Base-by-base conservation (phyloP, 2,113 vertebrate genomes). In the Falco punctatus region DNA sequence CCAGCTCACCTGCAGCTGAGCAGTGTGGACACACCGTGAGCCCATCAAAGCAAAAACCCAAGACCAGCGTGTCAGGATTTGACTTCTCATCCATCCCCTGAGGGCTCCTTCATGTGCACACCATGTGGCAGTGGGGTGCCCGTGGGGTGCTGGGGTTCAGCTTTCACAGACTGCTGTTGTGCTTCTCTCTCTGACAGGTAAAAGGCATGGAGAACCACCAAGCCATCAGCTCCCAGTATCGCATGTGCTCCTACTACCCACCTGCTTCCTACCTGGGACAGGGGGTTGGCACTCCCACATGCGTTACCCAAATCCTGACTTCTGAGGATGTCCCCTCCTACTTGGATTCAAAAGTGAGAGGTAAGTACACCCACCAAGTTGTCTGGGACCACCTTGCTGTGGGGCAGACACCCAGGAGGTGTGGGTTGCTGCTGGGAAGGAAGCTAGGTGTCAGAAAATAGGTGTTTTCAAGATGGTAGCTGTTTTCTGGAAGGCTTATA, bases 221-320 rank as follows among this genome's bases (percentile, higher is more conserved):
- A 13, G 65, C 98, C 1, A 11, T 99, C 97, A 95, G 98, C 65
- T 98, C 99, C 30, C 99, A 99, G 98, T 99, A 99, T 97, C 97
- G 97, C 92, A 98, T 99, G 99, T 99, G 99, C 72, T 98, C 99
- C 42, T 99, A 99, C 96, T 99, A 99, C 87, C 98, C 99, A 2
- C 97, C 98, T 7, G 90, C 98, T 42, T 98, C 99, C 54, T 99
- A 99, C 97, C 96, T 99, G 97, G 98, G 98, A 73, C 99, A 99
- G 97, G 98, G 98, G 10, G 90, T 99, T 81, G 97, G 98, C 2
- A 70, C 97, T 49, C 46, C 98, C 55, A 49, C 97, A 14, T 98
- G 98, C 59, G 93, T 99, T 92, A 98, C 98, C 10, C 98, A 98
- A 62, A 96, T 99, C 95, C 98, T 99, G 95, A 97, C 98, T 73